A percentile compares a stretch with the other conserved stretches of the same genome.
These are phyloP conservation scores for Halcyon badia DNA, from an alignment of 2,797 vertebrate species.

Conservation along the genomic window DNA sequence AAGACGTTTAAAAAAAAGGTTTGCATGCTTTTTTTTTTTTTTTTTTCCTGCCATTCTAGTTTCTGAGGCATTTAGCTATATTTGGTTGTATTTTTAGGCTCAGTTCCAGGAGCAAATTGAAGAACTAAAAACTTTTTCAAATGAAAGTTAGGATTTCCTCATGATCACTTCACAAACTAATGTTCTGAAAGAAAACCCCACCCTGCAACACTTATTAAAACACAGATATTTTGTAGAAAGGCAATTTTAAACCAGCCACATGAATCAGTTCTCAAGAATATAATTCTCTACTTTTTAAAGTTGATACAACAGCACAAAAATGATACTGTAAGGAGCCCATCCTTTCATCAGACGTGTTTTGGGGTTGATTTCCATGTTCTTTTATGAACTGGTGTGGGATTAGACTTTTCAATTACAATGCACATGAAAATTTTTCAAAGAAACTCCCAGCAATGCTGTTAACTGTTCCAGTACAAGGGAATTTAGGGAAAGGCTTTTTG, in stretches of 20 bases:
- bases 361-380: background rate
- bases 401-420: background rate
- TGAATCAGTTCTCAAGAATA: background rate
- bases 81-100: slow-evolving; percentile 58
- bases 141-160: background rate
- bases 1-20: background rate
- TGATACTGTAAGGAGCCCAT: background rate
- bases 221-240: background rate
- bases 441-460: background rate
- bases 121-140: slow-evolving; percentile 31
- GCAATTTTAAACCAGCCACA: background rate
- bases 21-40: background rate
- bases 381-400: background rate
- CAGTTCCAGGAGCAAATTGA: background rate
- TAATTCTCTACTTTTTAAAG: background rate
- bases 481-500: background rate
- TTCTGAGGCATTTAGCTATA: slow-evolving; percentile 34
- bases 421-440: background rate
- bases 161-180: slow-evolving; percentile 23
- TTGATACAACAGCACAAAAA: background rate
- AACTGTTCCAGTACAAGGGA: background rate
- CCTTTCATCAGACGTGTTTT: background rate
- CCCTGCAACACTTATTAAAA: slow-evolving; percentile 13
- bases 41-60: background rate
- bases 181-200: background rate